phyloP scores from a whole-genome alignment of 2,888 invertebrate species.

The Plutella xylostella region DNA sequence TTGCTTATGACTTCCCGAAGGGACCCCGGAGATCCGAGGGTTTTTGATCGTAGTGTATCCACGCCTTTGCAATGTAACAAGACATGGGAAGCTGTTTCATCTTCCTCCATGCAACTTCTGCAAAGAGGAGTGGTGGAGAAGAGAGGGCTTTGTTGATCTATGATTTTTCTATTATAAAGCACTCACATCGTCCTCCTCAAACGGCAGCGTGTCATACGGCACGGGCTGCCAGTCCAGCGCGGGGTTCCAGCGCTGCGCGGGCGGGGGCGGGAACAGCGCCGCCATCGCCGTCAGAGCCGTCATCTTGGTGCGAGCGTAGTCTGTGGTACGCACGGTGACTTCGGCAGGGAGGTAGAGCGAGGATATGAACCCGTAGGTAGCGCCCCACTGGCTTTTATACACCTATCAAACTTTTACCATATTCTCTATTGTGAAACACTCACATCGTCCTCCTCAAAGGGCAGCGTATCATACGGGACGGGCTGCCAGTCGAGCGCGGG shows the following conservation, averaged over 20 bases:
- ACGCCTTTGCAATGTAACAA: too few species aligned
- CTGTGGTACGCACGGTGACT: conserved; percentile 70
- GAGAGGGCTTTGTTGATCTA: too few species aligned
- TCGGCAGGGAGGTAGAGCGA: conserved; percentile 57
- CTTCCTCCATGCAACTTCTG: too few species aligned
- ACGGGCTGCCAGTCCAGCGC: conserved; percentile 77
- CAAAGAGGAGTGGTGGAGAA: too few species aligned
- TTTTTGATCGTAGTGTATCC: too few species aligned
- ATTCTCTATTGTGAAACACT: conserved; percentile 26
- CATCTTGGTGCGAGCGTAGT: conserved; percentile 80
- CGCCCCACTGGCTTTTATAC: too few species aligned
- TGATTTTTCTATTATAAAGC: too few species aligned
- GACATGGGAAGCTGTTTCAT: too few species aligned
- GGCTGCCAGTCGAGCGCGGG: conserved; percentile 75
- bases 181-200: conserved; percentile 50
- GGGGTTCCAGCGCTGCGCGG: conserved; percentile 67
- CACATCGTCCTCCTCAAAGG: conserved; percentile 46
- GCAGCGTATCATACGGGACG: conserved; percentile 65
- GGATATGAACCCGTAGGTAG: conserved; percentile 57
- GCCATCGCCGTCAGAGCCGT: conserved; percentile 76
- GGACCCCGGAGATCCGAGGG: too few species aligned
- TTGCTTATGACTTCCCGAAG: too few species aligned
- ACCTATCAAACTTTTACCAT: too few species aligned
- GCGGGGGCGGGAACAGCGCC: conserved; percentile 74
- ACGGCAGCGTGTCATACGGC: conserved; percentile 57